These are phyloP conservation scores for Griposia aprilina DNA, from an alignment of 2,888 invertebrate species.

Conservation along the genomic window DNA sequence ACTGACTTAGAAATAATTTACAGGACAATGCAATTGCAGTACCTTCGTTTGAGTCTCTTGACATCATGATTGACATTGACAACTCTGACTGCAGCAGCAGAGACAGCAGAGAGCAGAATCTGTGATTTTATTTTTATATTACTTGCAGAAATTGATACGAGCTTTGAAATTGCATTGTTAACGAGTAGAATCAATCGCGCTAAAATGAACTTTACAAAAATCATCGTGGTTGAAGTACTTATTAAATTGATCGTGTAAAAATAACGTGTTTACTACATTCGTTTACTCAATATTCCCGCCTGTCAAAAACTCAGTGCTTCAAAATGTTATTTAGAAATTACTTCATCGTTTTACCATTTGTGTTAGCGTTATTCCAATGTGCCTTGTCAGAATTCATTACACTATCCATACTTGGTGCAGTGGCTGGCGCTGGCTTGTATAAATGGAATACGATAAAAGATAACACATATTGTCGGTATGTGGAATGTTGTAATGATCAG, in stretches of 20 bases:
- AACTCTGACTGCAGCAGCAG: too few relatives aligned
- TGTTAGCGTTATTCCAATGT: slow-evolving; percentile 52
- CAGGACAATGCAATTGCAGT: too few relatives aligned
- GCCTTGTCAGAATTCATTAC: slow-evolving; percentile 77
- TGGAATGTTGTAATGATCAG: slow-evolving; percentile 91
- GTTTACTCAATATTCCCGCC: slow-evolving; percentile 20
- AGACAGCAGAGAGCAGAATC: not conserved
- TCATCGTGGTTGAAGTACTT: not conserved
- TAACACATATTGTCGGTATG: slow-evolving; percentile 86
- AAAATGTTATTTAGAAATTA: slow-evolving; percentile 51
- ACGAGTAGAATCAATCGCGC: not conserved
- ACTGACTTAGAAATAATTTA: too few relatives aligned
- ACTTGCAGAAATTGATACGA: not conserved
- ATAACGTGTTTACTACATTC: not conserved
- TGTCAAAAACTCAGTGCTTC: slow-evolving; percentile 3
- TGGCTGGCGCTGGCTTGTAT: slow-evolving; percentile 78
- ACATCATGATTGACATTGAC: too few relatives aligned
- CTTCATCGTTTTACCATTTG: slow-evolving; percentile 15
- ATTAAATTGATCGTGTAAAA: slow-evolving; percentile 14
- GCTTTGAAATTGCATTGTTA: not conserved
- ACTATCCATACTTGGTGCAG: slow-evolving; percentile 75
- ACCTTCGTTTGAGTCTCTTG: too few relatives aligned
- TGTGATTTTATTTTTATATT: not conserved
- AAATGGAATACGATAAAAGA: slow-evolving; percentile 84
- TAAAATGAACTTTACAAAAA: slow-evolving; percentile 31